Base-by-base conservation (phyloP, 2,113 vertebrate genomes). In the Eclectus roratus region DNA sequence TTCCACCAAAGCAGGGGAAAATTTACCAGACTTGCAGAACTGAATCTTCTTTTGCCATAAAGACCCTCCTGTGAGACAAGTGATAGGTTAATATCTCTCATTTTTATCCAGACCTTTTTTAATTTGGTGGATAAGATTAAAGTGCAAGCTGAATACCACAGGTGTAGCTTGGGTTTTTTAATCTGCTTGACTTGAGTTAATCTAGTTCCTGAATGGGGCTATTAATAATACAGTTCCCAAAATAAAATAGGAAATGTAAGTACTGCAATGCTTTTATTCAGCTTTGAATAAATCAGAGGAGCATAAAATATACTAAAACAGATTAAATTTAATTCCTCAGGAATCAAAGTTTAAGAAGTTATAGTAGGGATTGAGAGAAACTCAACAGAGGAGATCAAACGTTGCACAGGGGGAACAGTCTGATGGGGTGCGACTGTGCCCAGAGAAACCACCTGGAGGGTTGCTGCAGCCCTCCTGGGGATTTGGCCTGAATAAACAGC, bases 291-390 rank as follows among this genome's bases (percentile, higher is more conserved):
- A 80, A 43, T 90, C 77, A 70, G 47, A 69, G 53, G 47, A 85
- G 87, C 86, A 91, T 92, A 89, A 91, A 96, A 94, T 94, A 80
- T 65, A 92, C 70, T 89, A 77, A 82, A 86, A 91, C 69, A 81
- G 92, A 95, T 95, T 94, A 96, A 93, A 91, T 95, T 94, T 91
- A 64, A 88, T 91, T 96, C 87, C 71, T 80, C 50, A 74, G 91
- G 89, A 93, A 87, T 81, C 63, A 33, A 63, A 91, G 73, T 91
- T 81, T 81, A 58, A 56, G 74, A 85, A 96, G 74, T 55, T 91
- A n/a, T 29, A 72, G 77, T 20, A 46, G 88, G 74, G 65, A 58
- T 29, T 53, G 66, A 80, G 25, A 49, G 73, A 50, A 81, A 44
- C 29, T 88, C 68, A 43, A 0, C 24, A 43, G 60, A 33, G 56